Percentiles rank a stretch among this genome's conserved stretches.
Conservation (phyloP, 2,113 vertebrate genomes). For the Forbesichthys papilliferus region DNA sequence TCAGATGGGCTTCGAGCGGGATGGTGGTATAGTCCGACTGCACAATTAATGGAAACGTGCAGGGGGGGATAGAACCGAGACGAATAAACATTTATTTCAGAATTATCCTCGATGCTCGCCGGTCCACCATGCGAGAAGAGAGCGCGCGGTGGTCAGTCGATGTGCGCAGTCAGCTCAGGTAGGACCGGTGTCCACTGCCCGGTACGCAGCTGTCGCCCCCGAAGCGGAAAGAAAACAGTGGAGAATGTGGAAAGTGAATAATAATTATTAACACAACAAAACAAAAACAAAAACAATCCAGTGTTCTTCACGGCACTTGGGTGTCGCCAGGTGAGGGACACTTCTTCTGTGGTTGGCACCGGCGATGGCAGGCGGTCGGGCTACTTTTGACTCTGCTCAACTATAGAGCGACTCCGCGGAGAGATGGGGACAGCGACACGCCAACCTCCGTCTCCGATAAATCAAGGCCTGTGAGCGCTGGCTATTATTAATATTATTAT, state of each 20-base stretch:
- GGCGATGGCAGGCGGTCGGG: constrained; percentile 46
- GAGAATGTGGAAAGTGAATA: not conserved
- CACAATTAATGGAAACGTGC: too few relatives aligned
- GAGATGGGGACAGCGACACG: constrained; percentile 20
- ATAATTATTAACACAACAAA: not conserved
- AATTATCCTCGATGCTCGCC: not conserved
- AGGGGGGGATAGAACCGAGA: too few relatives aligned
- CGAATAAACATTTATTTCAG: too few relatives aligned
- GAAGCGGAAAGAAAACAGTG: too few relatives aligned
- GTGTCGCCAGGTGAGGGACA: constrained; percentile 62
- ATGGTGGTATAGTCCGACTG: too few relatives aligned
- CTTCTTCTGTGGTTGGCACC: constrained; percentile 57
- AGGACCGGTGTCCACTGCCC: not conserved
- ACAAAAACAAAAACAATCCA: constrained; percentile 59
- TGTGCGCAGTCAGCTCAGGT: constrained; percentile 38
- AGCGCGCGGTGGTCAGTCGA: constrained; percentile 33
- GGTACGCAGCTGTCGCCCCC: not conserved
- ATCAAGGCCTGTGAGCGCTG: not conserved
- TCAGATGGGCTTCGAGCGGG: too few relatives aligned
- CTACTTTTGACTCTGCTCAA: constrained; percentile 54
- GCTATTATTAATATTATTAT: too few relatives aligned
- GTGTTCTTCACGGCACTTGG: constrained; percentile 46
- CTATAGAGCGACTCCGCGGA: constrained; percentile 54
- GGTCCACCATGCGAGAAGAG: constrained; percentile 21
- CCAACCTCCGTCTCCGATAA: constrained; percentile 44